phyloP scores from a whole-genome alignment of 2,797 vertebrate species.

The Poeciliopsis paucimaculata region DNA sequence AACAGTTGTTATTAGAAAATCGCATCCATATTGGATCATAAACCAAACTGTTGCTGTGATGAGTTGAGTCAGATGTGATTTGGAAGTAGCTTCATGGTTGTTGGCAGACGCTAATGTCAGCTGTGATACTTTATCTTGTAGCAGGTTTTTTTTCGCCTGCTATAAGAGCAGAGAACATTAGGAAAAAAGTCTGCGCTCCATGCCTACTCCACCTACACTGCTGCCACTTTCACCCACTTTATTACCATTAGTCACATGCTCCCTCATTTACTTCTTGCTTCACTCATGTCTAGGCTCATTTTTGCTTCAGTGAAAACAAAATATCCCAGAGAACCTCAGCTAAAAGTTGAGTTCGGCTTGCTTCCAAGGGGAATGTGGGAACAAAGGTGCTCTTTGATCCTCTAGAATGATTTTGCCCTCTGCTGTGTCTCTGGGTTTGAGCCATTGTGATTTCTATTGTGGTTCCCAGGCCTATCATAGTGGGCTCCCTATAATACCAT shows the following conservation, averaged over 20 bases:
- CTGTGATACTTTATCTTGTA: slow-evolving; percentile 39
- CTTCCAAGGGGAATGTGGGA: slow-evolving; percentile 46
- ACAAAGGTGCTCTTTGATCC: slow-evolving; percentile 71
- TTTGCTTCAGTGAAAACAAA: slow-evolving; percentile 31
- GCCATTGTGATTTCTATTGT: slow-evolving; percentile 42
- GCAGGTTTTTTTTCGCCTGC: slow-evolving; percentile 27
- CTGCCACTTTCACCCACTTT: slow-evolving; percentile 37
- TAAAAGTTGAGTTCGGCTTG: slow-evolving; percentile 33
- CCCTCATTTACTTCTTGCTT: slow-evolving; percentile 14
- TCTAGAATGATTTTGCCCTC: slow-evolving; percentile 51
- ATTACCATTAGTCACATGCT: slow-evolving; percentile 39
- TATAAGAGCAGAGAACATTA: slow-evolving; percentile 34
- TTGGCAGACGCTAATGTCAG: slow-evolving; percentile 23
- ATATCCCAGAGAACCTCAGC: slow-evolving; percentile 32
- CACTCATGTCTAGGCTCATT: slow-evolving; percentile 8
- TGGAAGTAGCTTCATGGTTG: slow-evolving; percentile 25
- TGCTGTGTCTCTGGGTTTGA: slow-evolving; percentile 52
- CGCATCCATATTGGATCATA: not conserved
- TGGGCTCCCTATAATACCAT: slow-evolving; percentile 35
- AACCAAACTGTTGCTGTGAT: slow-evolving; percentile 15
- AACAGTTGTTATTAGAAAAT: slow-evolving; percentile 8
- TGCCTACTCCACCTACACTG: slow-evolving; percentile 15
- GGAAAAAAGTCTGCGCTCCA: slow-evolving; percentile 27
- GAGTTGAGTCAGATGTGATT: slow-evolving; percentile 21
- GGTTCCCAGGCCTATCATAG: slow-evolving; percentile 41